These are phyloP conservation scores for Narcine bancroftii DNA, from an alignment of 2,113 vertebrate genomes.

Conservation along the genomic window DNA sequence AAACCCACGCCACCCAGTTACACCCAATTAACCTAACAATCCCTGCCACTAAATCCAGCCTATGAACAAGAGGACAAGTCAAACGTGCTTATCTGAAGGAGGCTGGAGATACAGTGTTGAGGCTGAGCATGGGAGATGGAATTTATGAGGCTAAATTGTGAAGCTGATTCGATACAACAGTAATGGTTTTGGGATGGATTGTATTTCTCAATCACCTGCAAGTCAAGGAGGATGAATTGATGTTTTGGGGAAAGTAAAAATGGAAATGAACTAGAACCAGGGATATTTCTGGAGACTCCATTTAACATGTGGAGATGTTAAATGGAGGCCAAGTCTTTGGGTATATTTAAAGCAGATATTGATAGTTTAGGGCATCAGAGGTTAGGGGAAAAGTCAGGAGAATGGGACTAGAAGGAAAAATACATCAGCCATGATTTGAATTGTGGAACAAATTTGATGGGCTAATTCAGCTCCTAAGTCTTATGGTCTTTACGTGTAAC, in stretches of 20 bases:
- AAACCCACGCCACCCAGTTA: too few relatives aligned
- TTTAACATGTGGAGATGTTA: too few relatives aligned
- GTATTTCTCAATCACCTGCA: neutral
- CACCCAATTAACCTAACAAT: too few relatives aligned
- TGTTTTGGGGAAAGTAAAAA: neutral
- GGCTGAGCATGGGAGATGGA: neutral
- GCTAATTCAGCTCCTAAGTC: too few relatives aligned
- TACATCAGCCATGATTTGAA: too few relatives aligned
- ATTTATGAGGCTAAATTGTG: neutral
- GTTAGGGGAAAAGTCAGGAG: too few relatives aligned
- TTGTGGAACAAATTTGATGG: too few relatives aligned
- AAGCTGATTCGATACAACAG: neutral
- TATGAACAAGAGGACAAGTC: neutral
- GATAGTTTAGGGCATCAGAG: too few relatives aligned
- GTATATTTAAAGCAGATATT: too few relatives aligned
- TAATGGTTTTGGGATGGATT: neutral
- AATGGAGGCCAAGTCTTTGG: too few relatives aligned
- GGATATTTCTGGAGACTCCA: neutral
- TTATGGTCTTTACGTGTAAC: too few relatives aligned
- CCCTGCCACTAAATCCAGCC: neutral
- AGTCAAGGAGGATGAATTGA: neutral
- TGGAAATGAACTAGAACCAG: neutral
- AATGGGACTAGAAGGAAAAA: too few relatives aligned
- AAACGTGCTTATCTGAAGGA: neutral
- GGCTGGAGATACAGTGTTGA: neutral